Base-by-base conservation (phyloP, 2,888 invertebrate genomes). In the Pandemis heparana region DNA sequence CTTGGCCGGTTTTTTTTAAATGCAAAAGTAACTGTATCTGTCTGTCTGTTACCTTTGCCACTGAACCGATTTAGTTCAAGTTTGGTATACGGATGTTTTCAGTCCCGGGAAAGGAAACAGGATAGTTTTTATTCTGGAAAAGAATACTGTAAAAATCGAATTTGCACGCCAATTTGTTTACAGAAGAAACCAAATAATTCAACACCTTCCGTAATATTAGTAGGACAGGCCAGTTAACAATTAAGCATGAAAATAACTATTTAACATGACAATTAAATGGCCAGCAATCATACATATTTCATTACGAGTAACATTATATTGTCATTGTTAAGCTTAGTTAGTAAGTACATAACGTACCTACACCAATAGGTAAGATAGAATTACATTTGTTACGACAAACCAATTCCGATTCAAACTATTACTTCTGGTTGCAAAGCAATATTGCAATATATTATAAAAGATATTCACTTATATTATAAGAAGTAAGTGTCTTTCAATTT, bases 371-470 rank as follows among this genome's bases (percentile, higher is more conserved):
- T 63, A 53, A 10, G 63, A 73, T 69, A 59, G 64, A 64, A 69
- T 73, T 39, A 73, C 68, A 62, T 68, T 41, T 64, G 64, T 73
- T 73, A 73, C 68, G 51, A 63, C 68, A 73, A 69, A 63, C 39
- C 63, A 59, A 73, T 73, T 73, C 62, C 16, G 32, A 68, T 23
- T 51, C 46, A 59, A 67, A 56, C 62, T 72, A 61, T 72, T 62
- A 56, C 67, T 38, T 63, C 48, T 38, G 18, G 62, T 72, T 67
- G 67, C 71, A 67, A 53, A 68, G 23, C 56, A 68, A 41, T 68
- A 63, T 73, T 56, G 41, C 64, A 69, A 59, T 73, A 64, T 39
- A 59, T 64, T 72, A n/a, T n/a, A n/a, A n/a, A 56, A 9, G 8
- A 41, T 46, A 63, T 63, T 46, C 43, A 62, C 38, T 38, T 46